Evolutionary conservation across 2,888 invertebrate species (phyloP).

Genomic region (Megaustenia siamemsis): DNA sequence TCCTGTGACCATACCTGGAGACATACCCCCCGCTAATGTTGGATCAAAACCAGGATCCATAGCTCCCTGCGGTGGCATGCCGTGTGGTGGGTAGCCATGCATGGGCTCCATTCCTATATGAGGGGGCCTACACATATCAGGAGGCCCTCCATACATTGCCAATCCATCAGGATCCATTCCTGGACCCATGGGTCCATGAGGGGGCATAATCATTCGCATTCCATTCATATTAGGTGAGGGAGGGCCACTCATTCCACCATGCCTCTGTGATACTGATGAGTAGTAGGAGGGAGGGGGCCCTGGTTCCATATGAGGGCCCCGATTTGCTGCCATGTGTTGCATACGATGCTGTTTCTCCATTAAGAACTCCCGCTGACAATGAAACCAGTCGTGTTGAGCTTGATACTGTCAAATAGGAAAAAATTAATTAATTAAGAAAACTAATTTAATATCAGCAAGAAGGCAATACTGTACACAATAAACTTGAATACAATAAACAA

Average conservation of each 20-base stretch:
- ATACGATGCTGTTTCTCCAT: conserved; percentile 63
- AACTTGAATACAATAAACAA: not conserved
- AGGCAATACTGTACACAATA: too few species aligned
- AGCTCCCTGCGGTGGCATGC: conserved; percentile 64
- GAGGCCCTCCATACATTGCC: conserved; percentile 44
- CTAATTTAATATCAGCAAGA: not conserved
- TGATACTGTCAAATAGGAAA: conserved; percentile 76
- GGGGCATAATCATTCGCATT: conserved; percentile 60
- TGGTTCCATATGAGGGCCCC: conserved; percentile 61
- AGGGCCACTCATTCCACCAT: conserved; percentile 74
- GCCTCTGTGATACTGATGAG: conserved; percentile 74
- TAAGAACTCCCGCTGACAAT: conserved; percentile 89
- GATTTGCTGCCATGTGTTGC: conserved; percentile 54
- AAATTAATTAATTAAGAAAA: conserved; percentile 63
- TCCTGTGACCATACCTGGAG: conserved; percentile 51
- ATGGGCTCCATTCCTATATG: conserved; percentile 57
- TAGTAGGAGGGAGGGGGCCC: conserved; percentile 73
- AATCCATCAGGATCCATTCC: conserved; percentile 61
- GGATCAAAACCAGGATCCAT: conserved; percentile 52
- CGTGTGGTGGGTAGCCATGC: conserved; percentile 61
- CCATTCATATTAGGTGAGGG: conserved; percentile 63
- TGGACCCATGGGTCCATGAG: conserved; percentile 57
- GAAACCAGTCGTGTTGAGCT: conserved; percentile 93
- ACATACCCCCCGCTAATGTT: conserved; percentile 48
- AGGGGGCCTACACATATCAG: conserved; percentile 57